phyloP scores from a whole-genome alignment of 2,797 vertebrate species.

The Sebastes nivosus region DNA sequence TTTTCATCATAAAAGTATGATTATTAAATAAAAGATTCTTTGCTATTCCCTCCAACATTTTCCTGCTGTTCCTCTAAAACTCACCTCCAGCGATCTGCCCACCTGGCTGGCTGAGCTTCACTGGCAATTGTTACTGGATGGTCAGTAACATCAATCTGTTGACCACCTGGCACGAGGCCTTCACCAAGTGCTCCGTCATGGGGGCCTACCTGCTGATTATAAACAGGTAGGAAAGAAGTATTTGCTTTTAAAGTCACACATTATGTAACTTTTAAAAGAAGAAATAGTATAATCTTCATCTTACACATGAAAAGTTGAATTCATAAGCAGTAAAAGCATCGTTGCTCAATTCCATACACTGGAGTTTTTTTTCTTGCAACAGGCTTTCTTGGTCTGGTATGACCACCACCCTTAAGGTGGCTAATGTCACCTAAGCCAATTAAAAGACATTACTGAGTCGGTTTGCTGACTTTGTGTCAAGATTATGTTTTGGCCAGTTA shows the following conservation, averaged over 20 bases:
- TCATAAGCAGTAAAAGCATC: background rate
- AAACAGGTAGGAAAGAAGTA: slow-evolving; percentile 70
- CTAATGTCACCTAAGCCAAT: background rate
- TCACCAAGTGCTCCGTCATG: slow-evolving; percentile 62
- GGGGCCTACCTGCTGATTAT: slow-evolving; percentile 78
- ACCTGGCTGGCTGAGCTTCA: slow-evolving; percentile 81
- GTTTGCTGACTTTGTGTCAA: background rate
- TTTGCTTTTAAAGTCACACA: background rate
- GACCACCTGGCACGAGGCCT: slow-evolving; percentile 83
- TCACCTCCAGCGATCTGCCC: slow-evolving; percentile 78
- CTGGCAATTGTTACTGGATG: slow-evolving; percentile 83
- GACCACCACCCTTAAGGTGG: background rate
- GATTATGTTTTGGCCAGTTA: background rate
- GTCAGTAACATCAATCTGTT: slow-evolving; percentile 79
- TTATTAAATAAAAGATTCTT: background rate
- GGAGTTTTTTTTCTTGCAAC: background rate
- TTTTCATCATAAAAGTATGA: background rate
- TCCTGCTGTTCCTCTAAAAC: background rate
- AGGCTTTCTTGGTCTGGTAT: background rate
- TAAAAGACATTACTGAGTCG: background rate
- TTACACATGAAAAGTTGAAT: background rate
- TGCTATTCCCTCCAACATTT: background rate
- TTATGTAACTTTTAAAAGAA: background rate
- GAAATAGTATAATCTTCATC: background rate
- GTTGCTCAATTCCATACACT: background rate